These are phyloP conservation scores for Cartodere bifasciata DNA, from an alignment of 2,888 invertebrate species.

Conservation along the genomic window DNA sequence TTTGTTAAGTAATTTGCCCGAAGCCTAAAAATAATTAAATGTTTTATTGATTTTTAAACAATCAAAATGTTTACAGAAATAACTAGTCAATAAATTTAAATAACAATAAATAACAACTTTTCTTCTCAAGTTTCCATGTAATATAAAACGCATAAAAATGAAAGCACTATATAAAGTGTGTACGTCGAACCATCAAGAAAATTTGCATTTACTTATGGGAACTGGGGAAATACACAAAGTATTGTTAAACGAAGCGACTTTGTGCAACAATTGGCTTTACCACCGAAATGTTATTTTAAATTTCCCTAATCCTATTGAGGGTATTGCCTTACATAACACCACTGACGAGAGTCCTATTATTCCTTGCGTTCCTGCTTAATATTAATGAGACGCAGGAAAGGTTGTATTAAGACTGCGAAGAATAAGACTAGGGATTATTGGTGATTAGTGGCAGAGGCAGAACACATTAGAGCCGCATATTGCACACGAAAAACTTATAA, in stretches of 20 bases:
- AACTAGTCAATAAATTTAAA: too few relatives aligned
- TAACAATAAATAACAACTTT: too few relatives aligned
- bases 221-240: constrained; percentile 14
- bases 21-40: too few relatives aligned
- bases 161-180: too few relatives aligned
- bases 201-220: constrained; percentile 18
- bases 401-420: constrained; percentile 25
- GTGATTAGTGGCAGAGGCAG: constrained; percentile 29
- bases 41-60: too few relatives aligned
- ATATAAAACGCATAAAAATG: too few relatives aligned
- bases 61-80: too few relatives aligned
- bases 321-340: constrained; percentile 27
- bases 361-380: constrained; percentile 24
- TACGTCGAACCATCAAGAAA: too few relatives aligned
- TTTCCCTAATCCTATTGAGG: constrained; percentile 28
- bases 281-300: constrained; percentile 26
- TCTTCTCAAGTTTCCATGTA: too few relatives aligned
- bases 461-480: constrained; percentile 22
- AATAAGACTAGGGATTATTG: constrained; percentile 27
- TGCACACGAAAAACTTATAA: constrained; percentile 15
- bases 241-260: constrained; percentile 25
- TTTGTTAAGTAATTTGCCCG: too few relatives aligned
- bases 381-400: constrained; percentile 27
- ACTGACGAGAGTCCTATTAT: constrained; percentile 26
- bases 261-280: constrained; percentile 27